Conservation (phyloP, 2,888 invertebrate species). For the Keiferia lycopersicella region DNA sequence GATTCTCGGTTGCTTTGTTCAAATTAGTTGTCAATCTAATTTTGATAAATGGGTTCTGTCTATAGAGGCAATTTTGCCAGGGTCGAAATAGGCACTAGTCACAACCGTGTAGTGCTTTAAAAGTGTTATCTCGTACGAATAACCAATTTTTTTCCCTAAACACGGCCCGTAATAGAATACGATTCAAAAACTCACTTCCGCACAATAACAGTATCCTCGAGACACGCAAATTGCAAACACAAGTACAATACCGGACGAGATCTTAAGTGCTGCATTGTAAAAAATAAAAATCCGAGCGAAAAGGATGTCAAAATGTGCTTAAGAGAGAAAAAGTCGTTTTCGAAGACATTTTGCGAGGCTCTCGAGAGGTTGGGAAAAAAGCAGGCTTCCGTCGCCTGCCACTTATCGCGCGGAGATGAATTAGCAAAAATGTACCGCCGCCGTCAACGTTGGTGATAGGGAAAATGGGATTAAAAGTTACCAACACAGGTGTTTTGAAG, state of each 20-base stretch:
- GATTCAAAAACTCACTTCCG: constrained; percentile 10
- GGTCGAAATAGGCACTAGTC: too few relatives aligned
- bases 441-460: neutral
- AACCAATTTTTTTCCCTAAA: neutral
- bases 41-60: too few relatives aligned
- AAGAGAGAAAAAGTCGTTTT: constrained; percentile 67
- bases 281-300: constrained; percentile 46
- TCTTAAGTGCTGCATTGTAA: constrained; percentile 61
- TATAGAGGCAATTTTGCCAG: too few relatives aligned
- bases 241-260: constrained; percentile 32
- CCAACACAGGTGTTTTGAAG: constrained; percentile 34
- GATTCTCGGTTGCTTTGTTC: too few relatives aligned
- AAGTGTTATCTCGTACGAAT: too few relatives aligned
- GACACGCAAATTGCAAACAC: constrained; percentile 34
- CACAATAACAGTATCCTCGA: constrained; percentile 23
- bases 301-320: constrained; percentile 71
- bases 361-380: constrained; percentile 73
- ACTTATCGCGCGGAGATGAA: constrained; percentile 69
- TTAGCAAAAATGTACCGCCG: constrained; percentile 41
- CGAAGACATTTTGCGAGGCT: constrained; percentile 73
- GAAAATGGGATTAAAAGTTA: constrained; percentile 33
- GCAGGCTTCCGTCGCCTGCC: constrained; percentile 65
- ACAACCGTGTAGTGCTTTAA: too few relatives aligned
- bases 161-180: neutral
- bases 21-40: too few relatives aligned